A percentile compares a stretch with the other conserved stretches of the same genome.
phyloP scores from a whole-genome alignment of 2,888 invertebrate species.

The Agrilus cyanescens region DNA sequence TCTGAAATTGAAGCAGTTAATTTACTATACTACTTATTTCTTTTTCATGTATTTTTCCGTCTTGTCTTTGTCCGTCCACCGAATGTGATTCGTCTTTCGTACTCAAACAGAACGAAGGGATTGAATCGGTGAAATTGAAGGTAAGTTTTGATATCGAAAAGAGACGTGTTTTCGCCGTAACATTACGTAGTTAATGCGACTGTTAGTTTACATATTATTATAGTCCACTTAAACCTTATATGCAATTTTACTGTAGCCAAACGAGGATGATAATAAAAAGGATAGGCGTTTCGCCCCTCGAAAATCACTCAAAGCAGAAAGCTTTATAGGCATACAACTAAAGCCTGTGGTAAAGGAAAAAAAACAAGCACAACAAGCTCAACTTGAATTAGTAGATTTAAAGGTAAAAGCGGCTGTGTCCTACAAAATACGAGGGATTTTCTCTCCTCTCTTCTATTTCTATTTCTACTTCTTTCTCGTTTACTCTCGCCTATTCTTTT shows the following conservation, averaged over 20 bases:
- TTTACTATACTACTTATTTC: slow-evolving; percentile 5
- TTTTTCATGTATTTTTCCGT: slow-evolving; percentile 12
- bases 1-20: not conserved
- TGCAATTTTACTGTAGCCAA: not conserved
- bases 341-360: slow-evolving; percentile 42
- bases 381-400: slow-evolving; percentile 26
- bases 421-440: not conserved
- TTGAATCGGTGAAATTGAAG: slow-evolving; percentile 17
- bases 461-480: slow-evolving; percentile 6
- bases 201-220: not conserved
- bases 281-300: slow-evolving; percentile 37
- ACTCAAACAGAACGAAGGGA: slow-evolving; percentile 19
- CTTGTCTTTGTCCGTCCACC: slow-evolving; percentile 11
- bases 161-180: not conserved
- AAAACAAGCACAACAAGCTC: slow-evolving; percentile 31
- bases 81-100: slow-evolving; percentile 8
- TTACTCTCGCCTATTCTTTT: slow-evolving; percentile 7
- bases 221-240: not conserved
- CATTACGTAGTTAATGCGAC: too few species aligned
- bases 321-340: slow-evolving; percentile 47
- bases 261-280: slow-evolving; percentile 25
- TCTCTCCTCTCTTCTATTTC: slow-evolving; percentile 4
- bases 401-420: slow-evolving; percentile 27
- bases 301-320: slow-evolving; percentile 40
- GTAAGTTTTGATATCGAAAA: slow-evolving; percentile 13